A percentile compares a stretch with the other conserved stretches of the same genome.
Evolutionary conservation across 2,797 vertebrate species (phyloP).

Genomic region (Parauchenoglanis punctatus): DNA sequence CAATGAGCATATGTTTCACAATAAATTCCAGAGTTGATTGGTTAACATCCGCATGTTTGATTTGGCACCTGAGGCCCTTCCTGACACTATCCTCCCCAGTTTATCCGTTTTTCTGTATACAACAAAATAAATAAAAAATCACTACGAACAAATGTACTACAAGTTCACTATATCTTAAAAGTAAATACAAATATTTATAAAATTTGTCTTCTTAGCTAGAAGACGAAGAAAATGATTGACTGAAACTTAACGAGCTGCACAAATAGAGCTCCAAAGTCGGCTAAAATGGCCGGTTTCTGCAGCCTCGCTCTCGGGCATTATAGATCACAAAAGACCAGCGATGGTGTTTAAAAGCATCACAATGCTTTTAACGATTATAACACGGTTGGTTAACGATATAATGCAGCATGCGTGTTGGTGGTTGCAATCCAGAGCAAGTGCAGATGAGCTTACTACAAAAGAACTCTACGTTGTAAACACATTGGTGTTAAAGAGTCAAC

Average conservation of each 20-base stretch:
- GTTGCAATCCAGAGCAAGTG: not conserved
- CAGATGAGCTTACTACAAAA: not conserved
- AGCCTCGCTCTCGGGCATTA: not conserved
- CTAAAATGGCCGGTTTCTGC: not conserved
- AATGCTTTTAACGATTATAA: too few relatives aligned
- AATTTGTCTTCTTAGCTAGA: not conserved
- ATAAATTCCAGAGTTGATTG: too few relatives aligned
- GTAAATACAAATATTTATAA: not conserved
- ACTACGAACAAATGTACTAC: not conserved
- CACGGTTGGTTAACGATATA: too few relatives aligned
- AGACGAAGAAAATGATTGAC: not conserved
- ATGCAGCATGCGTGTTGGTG: too few relatives aligned
- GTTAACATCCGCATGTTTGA: too few relatives aligned
- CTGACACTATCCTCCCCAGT: too few relatives aligned
- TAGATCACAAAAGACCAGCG: not conserved
- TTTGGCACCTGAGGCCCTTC: too few relatives aligned
- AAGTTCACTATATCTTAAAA: not conserved
- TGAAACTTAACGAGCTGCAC: not conserved
- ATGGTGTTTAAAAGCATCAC: too few relatives aligned
- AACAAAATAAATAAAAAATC: too few relatives aligned
- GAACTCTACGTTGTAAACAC: too few relatives aligned
- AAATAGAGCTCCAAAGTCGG: not conserved
- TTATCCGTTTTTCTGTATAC: not conserved
- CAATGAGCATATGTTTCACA: too few relatives aligned
- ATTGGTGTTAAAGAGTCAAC: too few relatives aligned